Percentiles rank a stretch among this genome's conserved stretches.
Conservation (phyloP, 2,797 vertebrate genomes). For the Coilia nasus region DNA sequence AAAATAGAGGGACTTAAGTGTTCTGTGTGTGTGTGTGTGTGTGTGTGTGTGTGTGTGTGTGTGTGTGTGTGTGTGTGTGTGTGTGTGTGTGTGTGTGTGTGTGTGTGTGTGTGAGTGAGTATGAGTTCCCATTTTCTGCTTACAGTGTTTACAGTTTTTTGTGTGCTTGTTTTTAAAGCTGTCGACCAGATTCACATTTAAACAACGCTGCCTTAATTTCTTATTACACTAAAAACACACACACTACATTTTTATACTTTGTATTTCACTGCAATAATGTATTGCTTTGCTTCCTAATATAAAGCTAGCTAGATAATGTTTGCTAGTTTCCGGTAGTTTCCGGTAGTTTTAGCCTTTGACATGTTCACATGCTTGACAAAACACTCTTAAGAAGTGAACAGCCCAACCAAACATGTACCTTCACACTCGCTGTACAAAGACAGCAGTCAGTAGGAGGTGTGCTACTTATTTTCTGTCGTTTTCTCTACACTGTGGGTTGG, state of each 20-base stretch:
- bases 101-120: background rate
- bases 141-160: slow-evolving; percentile 1
- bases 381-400: background rate
- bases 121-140: background rate
- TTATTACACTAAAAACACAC: background rate
- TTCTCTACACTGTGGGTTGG: background rate
- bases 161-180: background rate
- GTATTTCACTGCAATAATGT: background rate
- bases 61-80: background rate
- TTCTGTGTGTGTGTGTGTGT: background rate
- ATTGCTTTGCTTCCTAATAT: slow-evolving; percentile 17
- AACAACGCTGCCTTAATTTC: slow-evolving; percentile 2
- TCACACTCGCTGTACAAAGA: background rate
- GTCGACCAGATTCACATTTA: background rate
- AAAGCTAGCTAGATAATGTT: background rate
- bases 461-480: background rate
- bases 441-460: background rate
- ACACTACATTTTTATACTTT: background rate
- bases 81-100: background rate
- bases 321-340: background rate
- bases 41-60: background rate
- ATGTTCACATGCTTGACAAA: background rate
- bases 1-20: background rate
- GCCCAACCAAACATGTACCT: slow-evolving; percentile 6
- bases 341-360: background rate